Base-by-base conservation (phyloP, 2,797 vertebrate genomes). In the Tragopan temminckii region DNA sequence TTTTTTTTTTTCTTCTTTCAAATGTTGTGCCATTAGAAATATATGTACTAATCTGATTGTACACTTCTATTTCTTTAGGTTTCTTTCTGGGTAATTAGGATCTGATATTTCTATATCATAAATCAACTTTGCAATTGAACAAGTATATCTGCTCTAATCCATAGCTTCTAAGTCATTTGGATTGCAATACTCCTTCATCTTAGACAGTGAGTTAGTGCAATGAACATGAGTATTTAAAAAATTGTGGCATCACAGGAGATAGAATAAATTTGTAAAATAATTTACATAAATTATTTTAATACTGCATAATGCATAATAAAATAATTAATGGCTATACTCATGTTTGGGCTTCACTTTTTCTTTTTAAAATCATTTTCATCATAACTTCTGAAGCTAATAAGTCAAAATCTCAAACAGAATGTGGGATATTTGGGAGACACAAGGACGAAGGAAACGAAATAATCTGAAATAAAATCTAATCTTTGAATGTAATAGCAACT, bases 121-220 rank as follows among this genome's bases (percentile, higher is more conserved):
- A 31, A 72, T 82, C 36, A 89, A 38, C 59, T 95, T 83, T 85
- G 48, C 71, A 59, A 59, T 72, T 74, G 62, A 81, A 79, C 36
- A 78, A 53, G 20, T 70, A 59, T 79, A 52, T 50, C 43, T 91
- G 6, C 16, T 61, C 17, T 63, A 84, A 85, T 71, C 27, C 29
- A 67, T 25, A 38, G 72, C 24, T 72, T n/a, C 52, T 38, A 40
- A 66, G 52, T 77, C 45, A 45, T 43, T 84, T 72, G 29, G 57
- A 46, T 45, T 72, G 72, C 52, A 43, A 59, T 40, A 78, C 66
- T 69, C 67, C 83, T 66, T 76, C 70, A 52, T 35, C 11, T 66
- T 63, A 40, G 33, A 70, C 43, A 76, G 55, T 57, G 52, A 64
- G 50, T 78, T 78, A 84, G 59, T 61, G 25, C 52, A 66, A 40